Base-by-base conservation (phyloP, 2,113 vertebrate species). In the Podarcis cretensis region DNA sequence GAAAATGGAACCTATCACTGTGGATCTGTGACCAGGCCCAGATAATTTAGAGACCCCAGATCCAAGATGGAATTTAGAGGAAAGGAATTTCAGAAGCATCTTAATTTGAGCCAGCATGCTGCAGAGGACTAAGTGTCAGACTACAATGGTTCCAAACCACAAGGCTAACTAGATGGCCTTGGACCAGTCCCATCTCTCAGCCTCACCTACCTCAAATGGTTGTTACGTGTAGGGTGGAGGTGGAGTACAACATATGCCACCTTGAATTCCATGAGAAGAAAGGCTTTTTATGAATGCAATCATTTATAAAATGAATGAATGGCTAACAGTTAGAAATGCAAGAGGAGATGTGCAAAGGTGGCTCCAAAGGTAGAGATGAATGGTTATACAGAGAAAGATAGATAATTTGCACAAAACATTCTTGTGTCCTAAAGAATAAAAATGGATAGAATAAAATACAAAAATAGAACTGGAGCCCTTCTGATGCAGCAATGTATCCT, bases 381-480 rank as follows among this genome's bases (percentile, higher is more conserved):
- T 48, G 48, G 48, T 48, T 48, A 48, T 54, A 12, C 10, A 54
- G 10, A 54, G 10, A 54, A 0, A 54, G 48, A 54, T 54, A 54
- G 48, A 54, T 54, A 54, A 54, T 54, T 12, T 54, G 9, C 48
- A 54, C 9, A 10, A 12, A 54, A 54, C 48, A 54, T 54, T 54
- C 0, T 54, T 54, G 10, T 0, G 10, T 54, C 48, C 10, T 2
- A 9, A 13, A 27, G 27, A 4, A 75, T 32, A 65, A 9, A 27
- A 1, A n/a, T 57, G 32, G 93, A 40, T n/a, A 89, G 54, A 32
- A 10, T 81, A 6, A 88, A 88, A 3, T 30, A 87, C 89, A 1
- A 93, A 88, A 48, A 73, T n/a, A n/a, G 14, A 30, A 6, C 69
- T 48, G 9, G 65, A 40, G 21, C 30, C 71, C 83, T 3, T 65